Base-by-base conservation (phyloP, 2,113 vertebrate genomes). In the Bubo bubo region DNA sequence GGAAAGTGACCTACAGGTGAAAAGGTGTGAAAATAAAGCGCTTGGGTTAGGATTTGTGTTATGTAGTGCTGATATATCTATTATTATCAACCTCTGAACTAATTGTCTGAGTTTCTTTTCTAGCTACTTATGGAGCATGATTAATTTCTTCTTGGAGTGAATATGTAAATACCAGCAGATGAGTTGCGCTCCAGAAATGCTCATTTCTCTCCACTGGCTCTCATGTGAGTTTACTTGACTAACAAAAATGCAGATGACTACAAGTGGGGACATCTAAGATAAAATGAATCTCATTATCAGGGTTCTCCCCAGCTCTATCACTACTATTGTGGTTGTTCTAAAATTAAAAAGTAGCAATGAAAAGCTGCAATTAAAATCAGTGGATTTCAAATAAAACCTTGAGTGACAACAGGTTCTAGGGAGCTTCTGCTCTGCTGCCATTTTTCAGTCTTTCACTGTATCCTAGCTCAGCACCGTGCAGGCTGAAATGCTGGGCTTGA, bases 391-490 rank as follows among this genome's bases (percentile, higher is more conserved):
- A 41, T 13, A 59, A 79, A 50, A 24, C 32, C 22, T 35, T 24
- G 39, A 82, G 55, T 70, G 52, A 58, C 34, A 75, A 5, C 6
- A 35, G n/a, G 23, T 60, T 81, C 73, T 71, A 9, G 16, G 77
- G 19, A 74, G 15, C 64, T 87, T 45, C 85, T 90, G 52, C 43
- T 79, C 62, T 52, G 35, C 53, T 75, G 52, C 18, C 19, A 1
- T 67, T 63, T 60, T 39, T 30, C 49, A 24, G 7, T 14, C 47
- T 62, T 28, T 58, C n/a, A 21, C 74, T 6, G 3, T 26, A 13
- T 7, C 35, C 53, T 4, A 3, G 6, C 41, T 91, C 28, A 45
- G 41, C 70, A 14, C 11, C 0, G 0, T 18, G 45, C n/a, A 47
- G 63, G 30, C 59, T 73, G 68, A 53, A 77, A 32, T n/a, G 21